Evolutionary conservation across 2,888 invertebrate genomes (phyloP).

Genomic region (Isoperla grammatica): DNA sequence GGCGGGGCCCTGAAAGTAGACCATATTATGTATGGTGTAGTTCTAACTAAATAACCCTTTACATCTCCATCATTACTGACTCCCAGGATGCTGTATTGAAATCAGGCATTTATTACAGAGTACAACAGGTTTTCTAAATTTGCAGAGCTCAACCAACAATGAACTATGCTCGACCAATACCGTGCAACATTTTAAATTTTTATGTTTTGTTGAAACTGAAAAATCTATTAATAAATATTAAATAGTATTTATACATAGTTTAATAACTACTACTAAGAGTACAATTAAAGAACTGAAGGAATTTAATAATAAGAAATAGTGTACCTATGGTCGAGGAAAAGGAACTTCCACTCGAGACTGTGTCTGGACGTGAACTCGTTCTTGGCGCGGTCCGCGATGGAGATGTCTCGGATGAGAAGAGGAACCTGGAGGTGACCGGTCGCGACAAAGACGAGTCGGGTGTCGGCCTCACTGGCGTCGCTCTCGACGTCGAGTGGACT

Average conservation of each 20-base stretch:
- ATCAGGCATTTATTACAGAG: no score
- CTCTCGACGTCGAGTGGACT: not conserved
- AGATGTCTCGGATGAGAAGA: conserved; percentile 79
- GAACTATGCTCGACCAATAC: no score
- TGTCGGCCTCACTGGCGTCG: not conserved
- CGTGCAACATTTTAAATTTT: no score
- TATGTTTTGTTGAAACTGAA: no score
- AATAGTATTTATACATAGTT: no score
- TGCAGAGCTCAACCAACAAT: no score
- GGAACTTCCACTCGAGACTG: conserved; percentile 93
- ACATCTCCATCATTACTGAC: not conserved
- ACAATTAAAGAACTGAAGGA: no score
- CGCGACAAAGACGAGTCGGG: conserved; percentile 62
- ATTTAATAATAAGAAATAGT: no score
- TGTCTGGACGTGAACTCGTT: conserved; percentile 89
- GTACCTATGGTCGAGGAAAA: conserved; percentile 78
- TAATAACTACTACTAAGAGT: no score
- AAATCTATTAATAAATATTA: no score
- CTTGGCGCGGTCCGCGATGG: conserved; percentile 67
- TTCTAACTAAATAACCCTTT: not conserved
- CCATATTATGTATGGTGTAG: not conserved
- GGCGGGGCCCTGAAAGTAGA: conserved; percentile 63
- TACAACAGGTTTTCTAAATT: no score
- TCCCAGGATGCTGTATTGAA: not conserved
- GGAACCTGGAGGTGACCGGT: conserved; percentile 77